These are phyloP conservation scores for Agriotes lineatus DNA, from an alignment of 2,888 invertebrate species.

Conservation along the genomic window DNA sequence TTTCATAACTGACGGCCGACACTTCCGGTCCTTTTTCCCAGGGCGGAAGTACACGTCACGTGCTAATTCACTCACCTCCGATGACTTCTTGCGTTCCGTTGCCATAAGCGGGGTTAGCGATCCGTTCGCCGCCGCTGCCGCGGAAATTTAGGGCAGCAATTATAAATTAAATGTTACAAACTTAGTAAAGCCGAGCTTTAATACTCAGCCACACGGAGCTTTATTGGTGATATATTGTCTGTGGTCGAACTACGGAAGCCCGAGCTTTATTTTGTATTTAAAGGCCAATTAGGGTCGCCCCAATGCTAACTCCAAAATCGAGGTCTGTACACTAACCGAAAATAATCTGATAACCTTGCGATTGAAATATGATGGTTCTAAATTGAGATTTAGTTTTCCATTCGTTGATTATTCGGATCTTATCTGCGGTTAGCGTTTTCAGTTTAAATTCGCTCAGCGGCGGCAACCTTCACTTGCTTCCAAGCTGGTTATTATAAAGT, in stretches of 20 bases:
- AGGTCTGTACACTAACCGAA: constrained; percentile 7
- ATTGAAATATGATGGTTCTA: constrained; percentile 1
- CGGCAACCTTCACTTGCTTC: background rate
- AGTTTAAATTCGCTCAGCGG: background rate
- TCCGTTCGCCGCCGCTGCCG: constrained; percentile 1
- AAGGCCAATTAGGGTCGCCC: constrained; percentile 31
- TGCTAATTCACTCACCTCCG: constrained; percentile 21
- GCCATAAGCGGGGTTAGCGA: constrained; percentile 13
- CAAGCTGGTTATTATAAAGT: too few relatives aligned
- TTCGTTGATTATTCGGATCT: background rate
- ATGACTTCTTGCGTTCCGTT: constrained; percentile 9
- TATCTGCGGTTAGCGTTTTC: background rate
- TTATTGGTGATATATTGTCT: constrained; percentile 45
- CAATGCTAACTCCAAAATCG: constrained; percentile 20
- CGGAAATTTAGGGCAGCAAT: constrained; percentile 36
- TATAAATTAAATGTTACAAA: constrained; percentile 40
- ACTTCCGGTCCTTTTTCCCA: constrained; percentile 21
- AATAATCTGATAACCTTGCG: constrained; percentile 16
- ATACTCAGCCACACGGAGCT: constrained; percentile 36
- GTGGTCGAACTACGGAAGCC: constrained; percentile 29
- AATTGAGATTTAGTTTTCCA: background rate
- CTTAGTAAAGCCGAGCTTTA: constrained; percentile 38
- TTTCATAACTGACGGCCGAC: constrained; percentile 25
- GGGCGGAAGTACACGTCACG: constrained; percentile 26
- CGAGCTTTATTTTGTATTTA: constrained; percentile 38